Evolutionary conservation across 2,113 vertebrate genomes (phyloP).

Genomic region (Carassius gibelio): DNA sequence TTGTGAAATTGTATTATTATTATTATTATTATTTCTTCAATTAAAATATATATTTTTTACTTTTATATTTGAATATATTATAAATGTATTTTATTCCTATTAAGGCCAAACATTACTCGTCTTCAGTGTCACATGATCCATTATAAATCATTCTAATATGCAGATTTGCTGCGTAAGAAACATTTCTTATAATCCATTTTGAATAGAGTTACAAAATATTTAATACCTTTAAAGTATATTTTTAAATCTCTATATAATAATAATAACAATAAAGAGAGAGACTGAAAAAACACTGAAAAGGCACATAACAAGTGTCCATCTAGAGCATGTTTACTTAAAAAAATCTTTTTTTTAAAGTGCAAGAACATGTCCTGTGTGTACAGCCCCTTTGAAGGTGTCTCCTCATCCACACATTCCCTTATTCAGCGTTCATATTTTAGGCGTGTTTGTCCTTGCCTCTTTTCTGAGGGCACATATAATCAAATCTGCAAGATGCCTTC

Average conservation of each 20-base stretch:
- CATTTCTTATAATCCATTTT: not conserved
- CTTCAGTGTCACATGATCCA: not conserved
- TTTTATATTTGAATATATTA: too few relatives aligned
- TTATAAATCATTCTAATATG: not conserved
- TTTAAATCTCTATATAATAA: too few relatives aligned
- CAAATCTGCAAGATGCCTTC: conserved; percentile 34
- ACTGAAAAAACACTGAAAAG: not conserved
- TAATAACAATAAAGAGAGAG: too few relatives aligned
- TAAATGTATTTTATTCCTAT: too few relatives aligned
- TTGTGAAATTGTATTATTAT: not conserved
- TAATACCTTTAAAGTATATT: too few relatives aligned
- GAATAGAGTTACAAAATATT: not conserved
- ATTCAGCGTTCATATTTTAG: conserved; percentile 12
- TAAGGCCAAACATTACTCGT: not conserved
- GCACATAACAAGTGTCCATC: not conserved
- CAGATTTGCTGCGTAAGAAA: not conserved
- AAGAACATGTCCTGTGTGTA: not conserved
- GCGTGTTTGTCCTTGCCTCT: conserved; percentile 33
- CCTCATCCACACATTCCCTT: not conserved
- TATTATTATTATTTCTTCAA: not conserved
- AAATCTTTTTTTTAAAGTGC: not conserved
- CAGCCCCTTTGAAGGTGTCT: conserved; percentile 1
- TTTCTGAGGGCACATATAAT: conserved; percentile 32
- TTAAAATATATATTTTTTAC: too few relatives aligned
- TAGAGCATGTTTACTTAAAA: not conserved